A percentile compares a stretch with the other conserved stretches of the same genome.
phyloP scores from a whole-genome alignment of 1,140 invertebrate genomes.

The Meloidogyne floridensis region DNA sequence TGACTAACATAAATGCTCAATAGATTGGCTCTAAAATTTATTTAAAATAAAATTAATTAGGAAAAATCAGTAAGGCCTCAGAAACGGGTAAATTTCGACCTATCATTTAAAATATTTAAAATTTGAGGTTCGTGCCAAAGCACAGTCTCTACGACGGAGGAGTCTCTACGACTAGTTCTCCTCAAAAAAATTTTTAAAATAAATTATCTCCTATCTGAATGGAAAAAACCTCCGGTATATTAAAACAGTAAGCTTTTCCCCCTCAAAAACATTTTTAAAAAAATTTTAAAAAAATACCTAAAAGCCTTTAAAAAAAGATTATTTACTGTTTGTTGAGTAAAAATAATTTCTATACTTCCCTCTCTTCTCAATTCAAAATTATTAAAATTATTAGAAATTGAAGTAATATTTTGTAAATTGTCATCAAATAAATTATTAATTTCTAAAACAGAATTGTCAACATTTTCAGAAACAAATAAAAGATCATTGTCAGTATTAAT shows the following conservation, averaged over 20 bases:
- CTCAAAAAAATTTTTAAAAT: too few relatives aligned
- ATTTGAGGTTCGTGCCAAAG: too few relatives aligned
- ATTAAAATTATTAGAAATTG: background rate
- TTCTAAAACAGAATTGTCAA: background rate
- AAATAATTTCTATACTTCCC: conserved; percentile 42
- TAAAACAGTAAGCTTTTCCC: too few relatives aligned
- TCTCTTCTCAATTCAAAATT: background rate
- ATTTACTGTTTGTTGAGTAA: conserved; percentile 46
- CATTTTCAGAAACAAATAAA: background rate
- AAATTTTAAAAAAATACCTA: conserved; percentile 22
- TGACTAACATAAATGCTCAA: conserved; percentile 35
- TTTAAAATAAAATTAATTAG: background rate
- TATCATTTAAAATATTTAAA: too few relatives aligned
- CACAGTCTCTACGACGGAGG: too few relatives aligned
- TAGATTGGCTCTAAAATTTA: conserved; percentile 44
- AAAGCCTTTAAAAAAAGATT: conserved; percentile 43
- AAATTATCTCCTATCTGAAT: too few relatives aligned
- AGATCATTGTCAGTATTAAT: background rate
- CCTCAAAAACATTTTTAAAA: background rate
- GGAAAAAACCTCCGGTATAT: too few relatives aligned
- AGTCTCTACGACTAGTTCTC: too few relatives aligned
- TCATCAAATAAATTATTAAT: background rate
- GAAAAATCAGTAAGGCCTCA: too few relatives aligned
- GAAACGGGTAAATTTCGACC: too few relatives aligned
- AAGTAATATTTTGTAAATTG: conserved; percentile 1